Percentiles rank a stretch among this genome's conserved stretches.
Conservation (phyloP, 2,113 vertebrate genomes). For the Onychostoma macrolepis region DNA sequence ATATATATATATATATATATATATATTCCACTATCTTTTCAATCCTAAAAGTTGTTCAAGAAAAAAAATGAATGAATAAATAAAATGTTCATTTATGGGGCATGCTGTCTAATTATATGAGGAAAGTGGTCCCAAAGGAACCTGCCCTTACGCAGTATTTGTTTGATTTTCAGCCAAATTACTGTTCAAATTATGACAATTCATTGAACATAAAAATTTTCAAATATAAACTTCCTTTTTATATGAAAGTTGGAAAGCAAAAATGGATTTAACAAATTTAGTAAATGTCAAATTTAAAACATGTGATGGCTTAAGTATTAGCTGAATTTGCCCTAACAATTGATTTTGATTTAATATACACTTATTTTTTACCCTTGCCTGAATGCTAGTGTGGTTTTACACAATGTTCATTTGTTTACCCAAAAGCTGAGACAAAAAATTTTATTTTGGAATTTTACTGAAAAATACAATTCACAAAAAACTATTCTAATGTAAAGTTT, state of each 20-base stretch:
- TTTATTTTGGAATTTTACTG: not conserved
- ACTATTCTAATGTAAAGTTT: not conserved
- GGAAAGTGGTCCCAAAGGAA: not conserved
- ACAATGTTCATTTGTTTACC: not conserved
- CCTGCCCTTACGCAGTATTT: not conserved
- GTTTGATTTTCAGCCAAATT: not conserved
- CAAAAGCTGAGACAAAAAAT: not conserved
- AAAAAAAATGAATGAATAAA: too few relatives aligned
- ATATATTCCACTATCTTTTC: too few relatives aligned
- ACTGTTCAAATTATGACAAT: not conserved
- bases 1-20: too few relatives aligned
- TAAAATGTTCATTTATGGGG: not conserved
- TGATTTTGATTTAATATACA: too few relatives aligned
- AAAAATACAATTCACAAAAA: too few relatives aligned
- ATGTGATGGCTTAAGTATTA: not conserved
- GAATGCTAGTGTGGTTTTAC: not conserved
- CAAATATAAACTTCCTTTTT: not conserved
- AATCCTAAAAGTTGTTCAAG: too few relatives aligned
- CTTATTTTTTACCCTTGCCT: not conserved
- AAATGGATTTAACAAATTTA: not conserved
- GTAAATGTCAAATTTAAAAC: not conserved
- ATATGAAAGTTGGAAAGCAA: not conserved
- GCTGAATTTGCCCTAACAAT: too few relatives aligned
- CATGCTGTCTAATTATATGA: not conserved
- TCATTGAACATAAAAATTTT: not conserved